Evolutionary conservation across 92 coral and sea anemone genomes (phyloP).

Genomic region (Pocillopora grandis): DNA sequence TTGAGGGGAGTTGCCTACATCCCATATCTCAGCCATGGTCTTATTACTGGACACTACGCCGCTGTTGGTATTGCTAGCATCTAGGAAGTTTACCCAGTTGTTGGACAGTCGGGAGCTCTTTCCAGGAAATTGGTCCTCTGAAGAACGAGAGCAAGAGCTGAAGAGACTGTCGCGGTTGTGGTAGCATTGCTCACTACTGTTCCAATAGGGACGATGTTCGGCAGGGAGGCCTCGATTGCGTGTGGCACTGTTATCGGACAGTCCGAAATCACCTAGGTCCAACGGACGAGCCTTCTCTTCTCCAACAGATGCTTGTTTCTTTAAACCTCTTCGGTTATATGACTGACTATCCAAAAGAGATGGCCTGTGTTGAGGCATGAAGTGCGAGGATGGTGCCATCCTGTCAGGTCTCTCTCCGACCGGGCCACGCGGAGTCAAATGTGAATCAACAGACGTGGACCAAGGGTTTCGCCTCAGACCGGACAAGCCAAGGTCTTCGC

Average conservation of each 20-base stretch:
- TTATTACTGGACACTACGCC: slow-evolving; percentile 68
- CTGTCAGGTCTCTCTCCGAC: slow-evolving; percentile 46
- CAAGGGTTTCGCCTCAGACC: slow-evolving; percentile 70
- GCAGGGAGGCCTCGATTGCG: slow-evolving; percentile 34
- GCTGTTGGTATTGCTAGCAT: slow-evolving; percentile 62
- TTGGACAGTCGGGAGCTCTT: slow-evolving; percentile 71
- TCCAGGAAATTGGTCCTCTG: slow-evolving; percentile 64
- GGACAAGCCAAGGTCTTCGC: slow-evolving; percentile 45
- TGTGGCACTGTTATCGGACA: slow-evolving; percentile 49
- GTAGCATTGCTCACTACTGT: slow-evolving; percentile 37
- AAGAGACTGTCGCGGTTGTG: slow-evolving; percentile 76
- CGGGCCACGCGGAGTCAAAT: slow-evolving; percentile 42
- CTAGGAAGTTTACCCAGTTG: slow-evolving; percentile 99
- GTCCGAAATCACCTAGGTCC: slow-evolving; percentile 57
- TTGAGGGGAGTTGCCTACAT: slow-evolving; percentile 72
- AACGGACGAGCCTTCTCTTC: slow-evolving; percentile 41
- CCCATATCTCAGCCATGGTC: slow-evolving; percentile 99
- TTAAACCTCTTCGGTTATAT: slow-evolving; percentile 37
- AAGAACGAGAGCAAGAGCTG: slow-evolving; percentile 51
- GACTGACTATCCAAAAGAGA: slow-evolving; percentile 74
- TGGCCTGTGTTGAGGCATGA: slow-evolving; percentile 47
- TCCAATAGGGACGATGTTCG: slow-evolving; percentile 37
- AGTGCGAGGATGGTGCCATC: slow-evolving; percentile 45
- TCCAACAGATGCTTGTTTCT: slow-evolving; percentile 19
- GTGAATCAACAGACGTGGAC: slow-evolving; percentile 68